These are phyloP conservation scores for Hippocampus abdominalis DNA, from an alignment of 2,113 vertebrate species.

Conservation along the genomic window DNA sequence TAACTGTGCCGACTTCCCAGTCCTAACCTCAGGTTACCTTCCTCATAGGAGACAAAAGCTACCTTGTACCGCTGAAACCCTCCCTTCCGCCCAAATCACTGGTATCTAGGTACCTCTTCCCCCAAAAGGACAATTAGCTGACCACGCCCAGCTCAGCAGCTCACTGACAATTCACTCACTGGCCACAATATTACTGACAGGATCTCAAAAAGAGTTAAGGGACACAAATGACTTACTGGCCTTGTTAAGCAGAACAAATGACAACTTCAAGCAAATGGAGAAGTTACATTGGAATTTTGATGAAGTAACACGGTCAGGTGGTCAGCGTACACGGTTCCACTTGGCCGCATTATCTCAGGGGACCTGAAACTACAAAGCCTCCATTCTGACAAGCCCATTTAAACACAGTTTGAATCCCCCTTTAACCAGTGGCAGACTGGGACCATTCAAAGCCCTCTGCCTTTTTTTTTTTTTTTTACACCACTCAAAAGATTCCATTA, in stretches of 20 bases:
- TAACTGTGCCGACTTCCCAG: constrained; percentile 49
- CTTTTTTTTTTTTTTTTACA: constrained; percentile 33
- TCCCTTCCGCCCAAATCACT: constrained; percentile 31
- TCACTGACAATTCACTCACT: not conserved
- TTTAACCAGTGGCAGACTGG: constrained; percentile 51
- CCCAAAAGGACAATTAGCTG: constrained; percentile 40
- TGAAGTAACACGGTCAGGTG: not conserved
- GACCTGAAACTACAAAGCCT: constrained; percentile 56
- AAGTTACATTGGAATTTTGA: not conserved
- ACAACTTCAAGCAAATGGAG: too few species aligned
- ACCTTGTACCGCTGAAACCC: constrained; percentile 44
- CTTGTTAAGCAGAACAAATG: too few species aligned
- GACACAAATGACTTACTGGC: not conserved
- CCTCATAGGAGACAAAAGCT: constrained; percentile 56
- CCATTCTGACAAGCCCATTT: constrained; percentile 56
- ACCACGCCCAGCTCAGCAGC: constrained; percentile 27
- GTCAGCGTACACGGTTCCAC: not conserved
- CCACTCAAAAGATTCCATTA: constrained; percentile 60
- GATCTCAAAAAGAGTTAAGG: not conserved
- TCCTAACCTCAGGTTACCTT: constrained; percentile 61
- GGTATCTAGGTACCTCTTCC: constrained; percentile 20
- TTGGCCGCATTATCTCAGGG: constrained; percentile 49
- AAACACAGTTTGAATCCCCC: constrained; percentile 43
- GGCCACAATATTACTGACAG: not conserved
- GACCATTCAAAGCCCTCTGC: constrained; percentile 54